A percentile compares a stretch with the other conserved stretches of the same genome.
Evolutionary conservation across 2,888 invertebrate species (phyloP).

Genomic region (Cheilosia pagana): DNA sequence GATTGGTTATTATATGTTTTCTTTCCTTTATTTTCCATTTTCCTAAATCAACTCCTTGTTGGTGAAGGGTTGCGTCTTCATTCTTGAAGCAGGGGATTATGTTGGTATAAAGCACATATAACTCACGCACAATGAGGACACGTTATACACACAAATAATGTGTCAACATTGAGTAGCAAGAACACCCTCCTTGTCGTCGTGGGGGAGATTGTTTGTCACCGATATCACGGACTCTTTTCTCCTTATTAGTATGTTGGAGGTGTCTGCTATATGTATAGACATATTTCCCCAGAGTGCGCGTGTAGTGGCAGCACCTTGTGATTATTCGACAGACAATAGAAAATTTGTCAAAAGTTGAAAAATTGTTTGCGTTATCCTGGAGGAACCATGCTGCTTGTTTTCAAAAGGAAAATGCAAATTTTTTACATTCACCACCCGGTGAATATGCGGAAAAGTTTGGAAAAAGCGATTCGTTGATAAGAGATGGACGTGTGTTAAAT

Average conservation of each 20-base stretch:
- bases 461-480: conserved; percentile 45
- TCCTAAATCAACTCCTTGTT: conserved; percentile 43
- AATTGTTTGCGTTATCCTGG: conserved; percentile 69
- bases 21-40: conserved; percentile 31
- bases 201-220: conserved; percentile 67
- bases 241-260: conserved; percentile 71
- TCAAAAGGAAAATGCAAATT: conserved; percentile 55
- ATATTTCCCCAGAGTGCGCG: conserved; percentile 62
- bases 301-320: conserved; percentile 67
- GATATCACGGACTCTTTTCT: conserved; percentile 68
- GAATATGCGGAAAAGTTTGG: conserved; percentile 36
- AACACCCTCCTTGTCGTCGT: conserved; percentile 53
- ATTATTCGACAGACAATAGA: conserved; percentile 72
- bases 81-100: conserved; percentile 42
- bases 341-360: conserved; percentile 75
- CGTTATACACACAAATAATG: conserved; percentile 50
- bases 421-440: conserved; percentile 9
- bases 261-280: conserved; percentile 44
- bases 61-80: conserved; percentile 58
- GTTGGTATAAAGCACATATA: conserved; percentile 49
- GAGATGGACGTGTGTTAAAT: conserved; percentile 23
- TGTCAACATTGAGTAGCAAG: conserved; percentile 73
- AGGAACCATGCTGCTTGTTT: conserved; percentile 69
- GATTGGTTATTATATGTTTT: conserved; percentile 49
- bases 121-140: conserved; percentile 66